Evolutionary conservation across 2,888 invertebrate genomes (phyloP).

Genomic region (Hololepta plana): DNA sequence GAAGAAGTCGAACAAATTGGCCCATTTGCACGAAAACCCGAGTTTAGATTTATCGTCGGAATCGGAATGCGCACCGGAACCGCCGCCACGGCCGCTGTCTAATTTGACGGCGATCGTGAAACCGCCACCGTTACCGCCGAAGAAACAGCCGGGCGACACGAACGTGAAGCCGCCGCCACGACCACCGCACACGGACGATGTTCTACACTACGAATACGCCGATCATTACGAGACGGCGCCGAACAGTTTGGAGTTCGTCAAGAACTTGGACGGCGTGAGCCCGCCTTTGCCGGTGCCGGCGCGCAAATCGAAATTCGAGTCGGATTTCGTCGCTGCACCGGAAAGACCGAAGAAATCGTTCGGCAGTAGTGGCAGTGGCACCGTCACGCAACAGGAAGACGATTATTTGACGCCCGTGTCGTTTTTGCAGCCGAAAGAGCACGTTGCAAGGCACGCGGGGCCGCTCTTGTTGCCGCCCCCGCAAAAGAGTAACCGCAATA

Average conservation of each 20-base stretch:
- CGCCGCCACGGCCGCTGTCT: conserved; percentile 48
- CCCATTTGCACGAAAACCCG: conserved; percentile 21
- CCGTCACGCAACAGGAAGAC: conserved; percentile 27
- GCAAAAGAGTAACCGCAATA: conserved; percentile 18
- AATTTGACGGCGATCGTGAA: conserved; percentile 37
- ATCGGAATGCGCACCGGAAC: conserved; percentile 35
- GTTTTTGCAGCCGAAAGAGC: no score
- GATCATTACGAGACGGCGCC: conserved; percentile 27
- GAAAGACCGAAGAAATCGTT: conserved; percentile 24
- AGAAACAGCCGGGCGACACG: conserved; percentile 38
- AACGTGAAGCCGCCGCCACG: conserved; percentile 41
- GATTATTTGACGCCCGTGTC: conserved; percentile 51
- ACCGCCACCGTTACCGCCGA: conserved; percentile 57
- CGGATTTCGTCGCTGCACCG: conserved; percentile 26
- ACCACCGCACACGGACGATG: conserved; percentile 39
- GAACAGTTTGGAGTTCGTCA: conserved; percentile 15
- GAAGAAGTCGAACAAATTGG: conserved; percentile 4
- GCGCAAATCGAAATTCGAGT: conserved; percentile 31
- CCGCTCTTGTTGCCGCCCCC: conserved; percentile 33
- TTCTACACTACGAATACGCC: conserved; percentile 35
- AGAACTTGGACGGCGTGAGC: conserved; percentile 21
- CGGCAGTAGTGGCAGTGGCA: conserved; percentile 1
- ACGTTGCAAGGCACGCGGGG: conserved; percentile 13
- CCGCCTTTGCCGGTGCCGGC: conserved; percentile 45
- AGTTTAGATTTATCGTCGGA: conserved; percentile 24